Base-by-base conservation (phyloP, 1,140 invertebrate species). In the Aleiodes sp. region DNA sequence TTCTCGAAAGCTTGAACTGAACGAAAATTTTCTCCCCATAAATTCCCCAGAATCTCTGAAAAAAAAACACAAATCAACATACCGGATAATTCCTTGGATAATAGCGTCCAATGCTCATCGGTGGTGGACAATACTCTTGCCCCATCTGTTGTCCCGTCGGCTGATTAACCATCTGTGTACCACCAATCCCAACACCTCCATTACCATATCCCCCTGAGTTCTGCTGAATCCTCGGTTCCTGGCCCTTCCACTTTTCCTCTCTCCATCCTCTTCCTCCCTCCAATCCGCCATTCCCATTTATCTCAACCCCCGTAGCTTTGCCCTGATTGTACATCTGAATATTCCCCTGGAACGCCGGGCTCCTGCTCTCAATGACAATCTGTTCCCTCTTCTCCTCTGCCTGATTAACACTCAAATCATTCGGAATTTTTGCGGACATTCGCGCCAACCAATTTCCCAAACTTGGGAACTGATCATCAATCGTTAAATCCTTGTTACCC, bases 381-480 rank as follows among this genome's bases (percentile, higher is more conserved):
- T 14, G 61, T 24, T 9, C 72, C 67, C 14, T 72, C 9, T 14
- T 70, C 8, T 31, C 74, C 52, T 21, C 70, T 9, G 1, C 70
- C 52, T 66, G 4, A 3, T 21, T 7, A 28, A 56, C 12, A 43
- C 16, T 7, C 9, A 21, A 2, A 10, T 52, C 29, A 0, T 31
- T 56, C 3, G 16, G 43, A 35, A 65, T 46, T 63, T 77, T 73
- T 10, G 70, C 70, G 1, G 76, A 74, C 66, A 78, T 76, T 62
- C 64, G 68, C 1, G 78, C 74, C 2, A 77, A 71, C 82, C 82
- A 84, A 41, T 76, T 81, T n/a, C 78, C 79, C 19, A 83, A 59
- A 0, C 75, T 81, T n/a, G 82, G 82, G 74, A 84, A 84, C 43
- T 84, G 79, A 41, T 83, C 80, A 0, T 73, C 26, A 4, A 31